Conservation (phyloP, 2,113 vertebrate genomes). For the Sciurus niger region DNA sequence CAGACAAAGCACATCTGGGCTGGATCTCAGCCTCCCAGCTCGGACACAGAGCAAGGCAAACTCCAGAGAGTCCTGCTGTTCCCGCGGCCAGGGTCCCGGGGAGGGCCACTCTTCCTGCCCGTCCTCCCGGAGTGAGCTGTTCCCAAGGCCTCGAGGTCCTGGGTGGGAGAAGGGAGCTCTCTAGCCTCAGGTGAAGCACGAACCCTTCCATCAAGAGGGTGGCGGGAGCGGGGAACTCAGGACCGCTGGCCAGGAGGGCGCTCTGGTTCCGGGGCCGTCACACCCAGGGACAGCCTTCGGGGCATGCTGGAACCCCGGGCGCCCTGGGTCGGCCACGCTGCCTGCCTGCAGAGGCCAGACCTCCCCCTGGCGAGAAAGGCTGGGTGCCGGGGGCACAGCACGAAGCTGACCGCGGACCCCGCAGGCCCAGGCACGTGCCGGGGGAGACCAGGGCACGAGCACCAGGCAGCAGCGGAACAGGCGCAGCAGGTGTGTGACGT, state of each 20-base stretch:
- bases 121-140: background rate
- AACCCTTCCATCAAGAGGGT: background rate
- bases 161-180: background rate
- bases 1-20: background rate
- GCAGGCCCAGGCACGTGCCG: background rate
- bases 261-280: background rate
- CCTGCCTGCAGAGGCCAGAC: background rate
- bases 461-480: accelerated
- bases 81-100: background rate
- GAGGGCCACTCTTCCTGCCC: background rate
- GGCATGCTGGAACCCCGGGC: background rate
- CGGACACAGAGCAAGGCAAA: background rate
- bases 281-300: accelerated
- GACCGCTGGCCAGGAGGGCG: background rate
- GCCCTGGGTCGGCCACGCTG: background rate
- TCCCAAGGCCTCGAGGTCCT: background rate
- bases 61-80: background rate
- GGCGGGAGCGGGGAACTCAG: background rate
- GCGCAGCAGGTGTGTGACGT: background rate
- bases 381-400: background rate
- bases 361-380: background rate
- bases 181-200: background rate
- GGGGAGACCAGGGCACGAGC: accelerated
- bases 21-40: background rate
- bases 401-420: background rate